Conservation (phyloP, 37 sponge, comb jelly and placozoan species). For the Spongia lamella region DNA sequence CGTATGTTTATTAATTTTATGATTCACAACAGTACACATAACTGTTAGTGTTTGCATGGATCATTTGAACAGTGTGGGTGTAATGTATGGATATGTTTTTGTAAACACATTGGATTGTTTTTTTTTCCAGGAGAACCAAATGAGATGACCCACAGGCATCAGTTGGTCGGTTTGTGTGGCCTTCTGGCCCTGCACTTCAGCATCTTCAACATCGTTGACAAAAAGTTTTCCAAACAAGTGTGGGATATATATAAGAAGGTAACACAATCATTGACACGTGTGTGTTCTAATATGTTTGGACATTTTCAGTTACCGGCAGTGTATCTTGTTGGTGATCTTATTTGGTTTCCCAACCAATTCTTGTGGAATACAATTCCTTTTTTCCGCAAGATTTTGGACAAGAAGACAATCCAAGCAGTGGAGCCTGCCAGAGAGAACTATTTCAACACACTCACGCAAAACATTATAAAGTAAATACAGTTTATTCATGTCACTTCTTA, state of each 20-base stretch:
- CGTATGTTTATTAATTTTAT: too few species aligned
- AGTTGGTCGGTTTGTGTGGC: constrained; percentile 70
- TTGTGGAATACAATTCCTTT: constrained; percentile 47
- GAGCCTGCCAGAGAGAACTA: constrained; percentile 32
- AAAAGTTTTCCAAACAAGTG: constrained; percentile 66
- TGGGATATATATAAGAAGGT: constrained; percentile 94
- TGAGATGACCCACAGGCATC: constrained; percentile 64
- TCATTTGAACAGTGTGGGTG: neutral
- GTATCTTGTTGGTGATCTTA: constrained; percentile 74
- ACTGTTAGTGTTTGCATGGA: neutral
- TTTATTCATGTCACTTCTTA: too few species aligned
- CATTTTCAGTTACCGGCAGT: constrained; percentile 71
- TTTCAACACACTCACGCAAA: constrained; percentile 53
- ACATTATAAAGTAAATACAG: constrained; percentile 56
- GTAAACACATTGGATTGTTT: too few species aligned
- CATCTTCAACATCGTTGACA: constrained; percentile 70
- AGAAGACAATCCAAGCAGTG: constrained; percentile 60
- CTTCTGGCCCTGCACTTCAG: constrained; percentile 70
- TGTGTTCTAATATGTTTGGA: constrained; percentile 8
- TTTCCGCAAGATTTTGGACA: constrained; percentile 78
- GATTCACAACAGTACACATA: too few species aligned
- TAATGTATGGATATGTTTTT: too few species aligned
- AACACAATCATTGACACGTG: neutral
- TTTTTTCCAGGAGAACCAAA: constrained; percentile 35
- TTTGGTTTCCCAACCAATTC: constrained; percentile 82